Conservation (phyloP, 2,113 vertebrate genomes). For the Nothocercus nigrocapillus region DNA sequence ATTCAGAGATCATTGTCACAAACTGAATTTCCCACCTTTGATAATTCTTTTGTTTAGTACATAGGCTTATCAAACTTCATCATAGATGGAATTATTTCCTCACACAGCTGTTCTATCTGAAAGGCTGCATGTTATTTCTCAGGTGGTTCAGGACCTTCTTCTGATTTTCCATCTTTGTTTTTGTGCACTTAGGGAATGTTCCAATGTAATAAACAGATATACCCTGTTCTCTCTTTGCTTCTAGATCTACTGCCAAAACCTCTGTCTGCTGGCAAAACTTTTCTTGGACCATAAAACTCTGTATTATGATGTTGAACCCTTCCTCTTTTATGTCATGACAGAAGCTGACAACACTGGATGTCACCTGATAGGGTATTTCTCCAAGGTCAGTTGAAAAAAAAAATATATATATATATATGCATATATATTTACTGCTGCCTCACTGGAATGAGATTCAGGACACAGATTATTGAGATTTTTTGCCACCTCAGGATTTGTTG, state of each 20-base stretch:
- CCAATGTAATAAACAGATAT: neutral
- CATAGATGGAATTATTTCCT: neutral
- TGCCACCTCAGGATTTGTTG: neutral
- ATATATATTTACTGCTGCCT: fast-evolving
- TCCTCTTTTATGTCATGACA: constrained; percentile 99
- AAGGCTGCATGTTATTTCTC: neutral
- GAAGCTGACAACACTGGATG: constrained; percentile 98
- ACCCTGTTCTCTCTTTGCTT: neutral
- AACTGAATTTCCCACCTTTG: neutral
- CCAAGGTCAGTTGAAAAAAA: constrained; percentile 85
- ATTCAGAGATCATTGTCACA: neutral
- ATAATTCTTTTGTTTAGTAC: neutral
- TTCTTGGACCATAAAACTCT: constrained; percentile 99
- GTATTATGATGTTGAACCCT: constrained; percentile 98
- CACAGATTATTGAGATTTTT: fast-evolving
- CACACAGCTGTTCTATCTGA: neutral
- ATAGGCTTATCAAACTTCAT: neutral
- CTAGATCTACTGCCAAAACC: constrained; percentile 98
- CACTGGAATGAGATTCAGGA: fast-evolving
- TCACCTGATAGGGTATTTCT: constrained; percentile 98
- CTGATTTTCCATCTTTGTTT: neutral
- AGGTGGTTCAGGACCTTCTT: neutral
- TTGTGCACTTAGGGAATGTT: neutral
- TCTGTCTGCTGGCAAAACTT: constrained; percentile 97
- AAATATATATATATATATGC: too few species aligned